Percentiles rank a stretch among this genome's conserved stretches.
phyloP scores from a whole-genome alignment of 2,113 vertebrate genomes.

The Ochotona curzoniae region DNA sequence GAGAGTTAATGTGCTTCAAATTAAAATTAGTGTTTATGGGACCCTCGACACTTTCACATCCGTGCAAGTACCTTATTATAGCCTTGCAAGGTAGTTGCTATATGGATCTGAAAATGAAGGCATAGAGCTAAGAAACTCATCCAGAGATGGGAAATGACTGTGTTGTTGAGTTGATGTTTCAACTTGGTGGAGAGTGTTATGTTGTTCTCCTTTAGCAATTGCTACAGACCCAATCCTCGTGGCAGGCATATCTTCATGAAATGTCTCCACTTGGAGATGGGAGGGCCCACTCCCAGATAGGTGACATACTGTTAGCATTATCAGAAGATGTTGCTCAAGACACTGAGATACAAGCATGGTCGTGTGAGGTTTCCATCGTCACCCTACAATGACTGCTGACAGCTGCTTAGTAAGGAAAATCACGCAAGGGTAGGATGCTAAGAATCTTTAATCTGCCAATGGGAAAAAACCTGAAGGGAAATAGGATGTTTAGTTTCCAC shows the following conservation, averaged over 20 bases:
- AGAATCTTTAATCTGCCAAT: not conserved
- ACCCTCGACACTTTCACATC: not conserved
- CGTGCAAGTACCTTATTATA: not conserved
- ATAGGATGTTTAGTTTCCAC: not conserved
- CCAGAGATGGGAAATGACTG: not conserved
- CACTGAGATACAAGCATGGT: not conserved
- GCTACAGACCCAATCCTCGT: not conserved
- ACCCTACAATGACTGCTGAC: not conserved
- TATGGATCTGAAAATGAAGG: not conserved
- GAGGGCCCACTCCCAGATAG: not conserved
- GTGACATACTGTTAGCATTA: not conserved
- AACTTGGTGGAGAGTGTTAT: not conserved
- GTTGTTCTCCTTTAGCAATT: not conserved
- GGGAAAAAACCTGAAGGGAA: not conserved
- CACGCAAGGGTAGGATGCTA: accelerated
- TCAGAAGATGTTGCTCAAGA: not conserved
- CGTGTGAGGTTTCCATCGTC: not conserved
- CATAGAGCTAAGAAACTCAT: not conserved
- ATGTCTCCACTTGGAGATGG: not conserved
- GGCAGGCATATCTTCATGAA: not conserved
- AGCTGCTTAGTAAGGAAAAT: not conserved
- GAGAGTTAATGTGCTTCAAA: accelerated
- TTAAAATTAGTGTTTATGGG: not conserved
- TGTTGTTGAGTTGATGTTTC: not conserved
- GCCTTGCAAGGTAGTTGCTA: not conserved